Conservation (phyloP, 2,113 vertebrate species). For the Hippocampus barbouri region DNA sequence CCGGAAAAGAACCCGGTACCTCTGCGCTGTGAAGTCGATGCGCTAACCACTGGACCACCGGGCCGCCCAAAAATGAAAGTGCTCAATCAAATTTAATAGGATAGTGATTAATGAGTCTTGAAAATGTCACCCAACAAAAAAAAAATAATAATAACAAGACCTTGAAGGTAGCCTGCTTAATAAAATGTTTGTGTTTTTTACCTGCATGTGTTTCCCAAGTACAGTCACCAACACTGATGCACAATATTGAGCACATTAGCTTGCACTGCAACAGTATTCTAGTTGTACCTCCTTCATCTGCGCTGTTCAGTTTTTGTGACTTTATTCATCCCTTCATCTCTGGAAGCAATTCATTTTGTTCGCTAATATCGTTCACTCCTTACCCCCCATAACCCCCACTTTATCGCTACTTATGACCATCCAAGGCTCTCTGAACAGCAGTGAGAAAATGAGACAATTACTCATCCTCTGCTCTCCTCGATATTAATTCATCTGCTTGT, state of each 20-base stretch:
- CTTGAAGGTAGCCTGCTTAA: too few relatives aligned
- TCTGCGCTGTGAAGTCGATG: too few relatives aligned
- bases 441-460: conserved; percentile 39
- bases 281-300: background rate
- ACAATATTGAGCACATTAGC: background rate
- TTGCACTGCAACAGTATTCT: background rate
- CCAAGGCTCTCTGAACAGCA: background rate
- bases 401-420: conserved; percentile 7
- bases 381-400: background rate
- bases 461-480: conserved; percentile 11
- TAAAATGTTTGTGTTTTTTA: too few relatives aligned
- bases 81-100: too few relatives aligned
- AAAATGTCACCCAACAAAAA: background rate
- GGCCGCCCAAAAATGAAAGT: too few relatives aligned
- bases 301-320: background rate
- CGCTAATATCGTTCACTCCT: too few relatives aligned
- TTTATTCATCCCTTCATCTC: background rate
- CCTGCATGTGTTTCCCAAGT: too few relatives aligned
- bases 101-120: too few relatives aligned
- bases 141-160: too few relatives aligned
- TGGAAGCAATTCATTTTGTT: background rate
- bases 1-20: too few relatives aligned
- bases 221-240: background rate
- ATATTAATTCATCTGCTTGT: conserved; percentile 30
- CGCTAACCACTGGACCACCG: too few relatives aligned